Conservation (phyloP, 2,113 vertebrate species). For the Canis aureus region DNA sequence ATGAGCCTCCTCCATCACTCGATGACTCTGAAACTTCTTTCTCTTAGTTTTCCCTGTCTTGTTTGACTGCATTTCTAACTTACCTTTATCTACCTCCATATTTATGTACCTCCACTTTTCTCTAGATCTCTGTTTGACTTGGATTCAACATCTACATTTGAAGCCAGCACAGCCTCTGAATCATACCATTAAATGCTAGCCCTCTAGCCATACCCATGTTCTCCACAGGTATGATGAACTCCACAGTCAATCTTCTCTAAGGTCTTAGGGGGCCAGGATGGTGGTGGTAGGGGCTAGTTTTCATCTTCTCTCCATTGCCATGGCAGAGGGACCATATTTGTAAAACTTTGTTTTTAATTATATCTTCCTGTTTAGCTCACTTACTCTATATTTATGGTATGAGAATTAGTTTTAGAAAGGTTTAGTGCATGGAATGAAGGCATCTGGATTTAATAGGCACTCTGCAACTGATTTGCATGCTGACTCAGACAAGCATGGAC, state of each 20-base stretch:
- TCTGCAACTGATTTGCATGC: neutral
- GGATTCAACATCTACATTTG: neutral
- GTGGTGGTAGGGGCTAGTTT: accelerated
- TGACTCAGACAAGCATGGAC: neutral
- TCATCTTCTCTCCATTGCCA: neutral
- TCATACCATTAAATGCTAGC: neutral
- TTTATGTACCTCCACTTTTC: neutral
- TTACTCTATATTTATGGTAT: neutral
- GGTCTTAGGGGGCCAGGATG: neutral
- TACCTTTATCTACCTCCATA: neutral
- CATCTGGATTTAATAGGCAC: neutral
- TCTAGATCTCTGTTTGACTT: neutral
- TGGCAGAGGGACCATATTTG: neutral
- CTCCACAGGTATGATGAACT: neutral
- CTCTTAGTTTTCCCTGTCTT: neutral
- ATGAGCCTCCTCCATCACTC: neutral
- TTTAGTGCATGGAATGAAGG: neutral
- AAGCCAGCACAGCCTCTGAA: neutral
- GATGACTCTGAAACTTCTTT: neutral
- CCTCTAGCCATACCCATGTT: neutral
- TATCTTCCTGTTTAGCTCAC: neutral
- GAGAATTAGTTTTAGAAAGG: neutral
- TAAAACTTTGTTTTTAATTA: neutral
- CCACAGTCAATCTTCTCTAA: neutral
- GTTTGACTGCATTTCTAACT: neutral